Percentiles rank a stretch among this genome's conserved stretches.
Conservation (phyloP, 1,140 invertebrate genomes). For the Lineus longissimus region DNA sequence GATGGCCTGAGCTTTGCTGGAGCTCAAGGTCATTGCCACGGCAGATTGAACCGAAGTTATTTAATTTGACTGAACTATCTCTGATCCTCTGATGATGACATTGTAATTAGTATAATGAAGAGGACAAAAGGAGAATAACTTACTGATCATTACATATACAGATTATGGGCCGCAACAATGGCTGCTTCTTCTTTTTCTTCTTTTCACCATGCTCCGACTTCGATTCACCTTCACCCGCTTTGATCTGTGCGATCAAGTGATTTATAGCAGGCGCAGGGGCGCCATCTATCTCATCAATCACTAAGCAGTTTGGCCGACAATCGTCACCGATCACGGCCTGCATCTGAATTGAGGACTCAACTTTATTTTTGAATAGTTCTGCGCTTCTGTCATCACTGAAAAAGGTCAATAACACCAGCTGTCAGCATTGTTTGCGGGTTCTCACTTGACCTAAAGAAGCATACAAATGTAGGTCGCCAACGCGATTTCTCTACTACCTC, state of each 20-base stretch:
- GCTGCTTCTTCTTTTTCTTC: conserved; percentile 54
- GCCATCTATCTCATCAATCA: conserved; percentile 97
- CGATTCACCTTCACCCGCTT: conserved; percentile 23
- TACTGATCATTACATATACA: conserved; percentile 93
- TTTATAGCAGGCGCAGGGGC: conserved; percentile 83
- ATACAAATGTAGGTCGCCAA: too few relatives aligned
- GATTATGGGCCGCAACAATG: conserved; percentile 78
- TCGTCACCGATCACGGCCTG: conserved; percentile 73
- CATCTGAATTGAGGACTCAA: conserved; percentile 90
- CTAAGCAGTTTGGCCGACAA: conserved; percentile 84
- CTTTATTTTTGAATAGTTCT: conserved; percentile 70
- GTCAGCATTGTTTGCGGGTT: not conserved
- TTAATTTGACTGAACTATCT: too few relatives aligned
- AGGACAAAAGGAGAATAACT: too few relatives aligned
- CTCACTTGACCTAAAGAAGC: not conserved
- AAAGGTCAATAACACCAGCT: conserved; percentile 16
- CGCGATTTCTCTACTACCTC: too few relatives aligned
- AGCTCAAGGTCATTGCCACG: too few relatives aligned
- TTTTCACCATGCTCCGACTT: conserved; percentile 54
- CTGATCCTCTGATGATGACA: too few relatives aligned
- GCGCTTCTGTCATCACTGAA: conserved; percentile 84
- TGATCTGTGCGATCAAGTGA: conserved; percentile 75
- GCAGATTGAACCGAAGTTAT: too few relatives aligned
- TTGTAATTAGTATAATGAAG: too few relatives aligned
- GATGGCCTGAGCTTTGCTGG: too few relatives aligned